Evolutionary conservation across 2,113 vertebrate species (phyloP).

Genomic region (Hippocampus mohnikei): DNA sequence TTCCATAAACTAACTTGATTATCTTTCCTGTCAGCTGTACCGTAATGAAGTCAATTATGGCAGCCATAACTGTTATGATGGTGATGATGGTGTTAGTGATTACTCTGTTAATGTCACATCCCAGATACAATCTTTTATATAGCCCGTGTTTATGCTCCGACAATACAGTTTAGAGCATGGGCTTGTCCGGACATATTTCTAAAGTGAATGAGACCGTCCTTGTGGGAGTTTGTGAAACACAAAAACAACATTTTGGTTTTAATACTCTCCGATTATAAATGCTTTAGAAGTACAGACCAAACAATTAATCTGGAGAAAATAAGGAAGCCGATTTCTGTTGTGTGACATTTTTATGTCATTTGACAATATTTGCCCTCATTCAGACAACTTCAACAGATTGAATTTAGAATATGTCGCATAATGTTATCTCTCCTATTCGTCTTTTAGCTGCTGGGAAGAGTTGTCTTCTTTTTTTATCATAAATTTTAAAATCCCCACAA

Average conservation of each 20-base stretch:
- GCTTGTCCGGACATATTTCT: conserved; percentile 1
- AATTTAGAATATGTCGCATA: too few species aligned
- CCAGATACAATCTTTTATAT: conserved; percentile 16
- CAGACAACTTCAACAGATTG: too few species aligned
- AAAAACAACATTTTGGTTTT: not conserved
- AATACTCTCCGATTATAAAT: not conserved
- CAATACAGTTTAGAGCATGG: conserved; percentile 4
- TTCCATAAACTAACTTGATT: conserved; percentile 42
- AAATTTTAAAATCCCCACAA: too few species aligned
- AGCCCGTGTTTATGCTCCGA: not conserved
- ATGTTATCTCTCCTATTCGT: too few species aligned
- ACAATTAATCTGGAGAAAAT: too few species aligned
- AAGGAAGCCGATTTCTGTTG: too few species aligned
- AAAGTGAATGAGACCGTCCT: not conserved
- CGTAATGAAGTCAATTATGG: conserved; percentile 48
- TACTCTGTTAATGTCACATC: conserved; percentile 20
- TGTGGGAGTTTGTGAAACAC: not conserved
- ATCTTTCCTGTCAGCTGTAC: conserved; percentile 40
- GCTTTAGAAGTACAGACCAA: not conserved
- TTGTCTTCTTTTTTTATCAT: too few species aligned
- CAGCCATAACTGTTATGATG: conserved; percentile 47
- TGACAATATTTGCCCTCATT: too few species aligned
- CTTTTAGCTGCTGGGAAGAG: too few species aligned
- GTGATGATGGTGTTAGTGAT: conserved; percentile 54
- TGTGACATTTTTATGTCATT: too few species aligned